Percentiles rank a stretch among this genome's conserved stretches.
phyloP scores from a whole-genome alignment of 2,113 vertebrate genomes.

The Nicator chloris region DNA sequence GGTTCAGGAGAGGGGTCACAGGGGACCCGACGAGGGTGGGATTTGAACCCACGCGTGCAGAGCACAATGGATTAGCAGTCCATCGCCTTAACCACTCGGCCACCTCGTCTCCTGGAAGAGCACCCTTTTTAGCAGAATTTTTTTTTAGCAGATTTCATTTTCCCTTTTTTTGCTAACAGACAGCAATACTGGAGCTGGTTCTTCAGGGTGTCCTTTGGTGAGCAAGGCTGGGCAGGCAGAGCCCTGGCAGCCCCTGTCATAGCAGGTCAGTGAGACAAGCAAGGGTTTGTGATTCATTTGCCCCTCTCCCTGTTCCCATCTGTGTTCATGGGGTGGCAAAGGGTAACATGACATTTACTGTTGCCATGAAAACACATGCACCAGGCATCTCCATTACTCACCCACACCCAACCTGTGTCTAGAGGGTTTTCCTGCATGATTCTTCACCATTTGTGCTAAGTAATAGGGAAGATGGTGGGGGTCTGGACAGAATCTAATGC shows the following conservation, averaged over 20 bases:
- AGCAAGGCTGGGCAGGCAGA: background rate
- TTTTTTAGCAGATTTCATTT: background rate
- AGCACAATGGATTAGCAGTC: slow-evolving; percentile 75
- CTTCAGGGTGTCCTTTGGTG: no score
- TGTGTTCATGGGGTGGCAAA: background rate
- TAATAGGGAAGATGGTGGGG: background rate
- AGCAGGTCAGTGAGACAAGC: background rate
- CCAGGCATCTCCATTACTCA: background rate
- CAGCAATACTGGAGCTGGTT: background rate
- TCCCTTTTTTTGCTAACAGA: background rate
- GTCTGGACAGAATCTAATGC: background rate
- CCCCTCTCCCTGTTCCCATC: background rate
- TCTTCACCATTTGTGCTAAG: background rate
- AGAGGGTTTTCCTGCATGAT: background rate
- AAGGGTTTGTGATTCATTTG: background rate
- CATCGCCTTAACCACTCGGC: slow-evolving; percentile 74
- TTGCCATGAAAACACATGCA: background rate
- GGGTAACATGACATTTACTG: background rate
- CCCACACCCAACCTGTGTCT: no score
- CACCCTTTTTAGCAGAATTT: rapidly evolving
- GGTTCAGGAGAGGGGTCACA: rapidly evolving
- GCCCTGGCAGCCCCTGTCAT: background rate
- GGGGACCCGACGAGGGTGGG: slow-evolving; percentile 19
- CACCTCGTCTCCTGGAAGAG: slow-evolving; percentile 9
- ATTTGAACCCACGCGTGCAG: slow-evolving; percentile 71